Conservation (phyloP, 2,113 vertebrate species). For the Machaerirhynchus nigripectus region DNA sequence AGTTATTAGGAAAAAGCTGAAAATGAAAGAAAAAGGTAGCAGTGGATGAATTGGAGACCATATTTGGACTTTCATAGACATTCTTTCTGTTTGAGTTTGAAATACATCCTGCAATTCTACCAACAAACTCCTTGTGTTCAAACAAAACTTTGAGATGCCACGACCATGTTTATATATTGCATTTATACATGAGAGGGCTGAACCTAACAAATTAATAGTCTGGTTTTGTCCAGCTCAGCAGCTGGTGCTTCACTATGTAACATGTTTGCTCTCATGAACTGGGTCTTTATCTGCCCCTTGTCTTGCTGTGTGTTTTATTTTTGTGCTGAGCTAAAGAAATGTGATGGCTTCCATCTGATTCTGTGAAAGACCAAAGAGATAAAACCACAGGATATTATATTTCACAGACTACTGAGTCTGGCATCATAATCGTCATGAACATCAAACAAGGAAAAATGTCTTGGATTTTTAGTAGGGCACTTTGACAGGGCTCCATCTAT, state of each 20-base stretch:
- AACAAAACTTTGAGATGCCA: background rate
- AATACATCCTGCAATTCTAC: background rate
- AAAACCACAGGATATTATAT: conserved; percentile 6
- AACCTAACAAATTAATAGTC: background rate
- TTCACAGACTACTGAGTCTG: background rate
- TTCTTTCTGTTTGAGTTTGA: background rate
- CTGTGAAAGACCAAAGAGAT: background rate
- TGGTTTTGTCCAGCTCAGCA: background rate
- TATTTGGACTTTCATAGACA: background rate
- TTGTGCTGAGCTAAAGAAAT: background rate
- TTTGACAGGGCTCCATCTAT: background rate
- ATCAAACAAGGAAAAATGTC: background rate
- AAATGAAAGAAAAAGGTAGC: background rate
- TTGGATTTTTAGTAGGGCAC: background rate
- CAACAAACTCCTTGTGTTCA: background rate
- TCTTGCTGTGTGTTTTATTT: background rate
- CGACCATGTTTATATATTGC: too few relatives aligned
- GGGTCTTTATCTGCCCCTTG: background rate
- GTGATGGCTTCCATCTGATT: background rate
- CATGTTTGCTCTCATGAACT: fast-evolving
- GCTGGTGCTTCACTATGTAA: background rate
- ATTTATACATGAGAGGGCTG: background rate
- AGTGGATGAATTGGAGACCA: background rate
- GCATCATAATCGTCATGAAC: background rate
- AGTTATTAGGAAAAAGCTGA: background rate